A percentile compares a stretch with the other conserved stretches of the same genome.
Conservation (phyloP, 1,140 invertebrate genomes). For the Portunus trituberculatus region DNA sequence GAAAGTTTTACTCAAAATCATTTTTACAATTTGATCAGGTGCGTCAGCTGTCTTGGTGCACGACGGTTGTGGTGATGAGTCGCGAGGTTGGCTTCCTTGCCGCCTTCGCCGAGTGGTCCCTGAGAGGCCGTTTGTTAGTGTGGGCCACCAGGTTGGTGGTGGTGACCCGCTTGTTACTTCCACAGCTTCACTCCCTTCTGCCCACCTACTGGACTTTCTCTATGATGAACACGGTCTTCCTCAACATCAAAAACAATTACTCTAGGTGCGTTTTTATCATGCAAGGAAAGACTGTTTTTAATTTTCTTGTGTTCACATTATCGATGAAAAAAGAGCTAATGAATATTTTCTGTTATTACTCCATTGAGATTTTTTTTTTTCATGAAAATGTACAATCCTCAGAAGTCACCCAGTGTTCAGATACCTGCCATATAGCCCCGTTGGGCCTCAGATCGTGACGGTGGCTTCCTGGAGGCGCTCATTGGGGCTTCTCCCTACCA, state of each 20-base stretch:
- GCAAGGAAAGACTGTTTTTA: background rate
- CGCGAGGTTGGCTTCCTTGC: slow-evolving; percentile 39
- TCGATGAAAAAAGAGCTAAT: background rate
- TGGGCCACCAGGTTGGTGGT: slow-evolving; percentile 50
- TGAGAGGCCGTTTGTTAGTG: slow-evolving; percentile 42
- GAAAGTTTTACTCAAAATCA: no score
- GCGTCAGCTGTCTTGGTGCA: slow-evolving; percentile 25
- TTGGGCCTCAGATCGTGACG: background rate
- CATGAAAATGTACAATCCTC: background rate
- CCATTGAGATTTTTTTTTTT: background rate
- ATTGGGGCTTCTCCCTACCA: background rate
- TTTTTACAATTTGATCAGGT: background rate
- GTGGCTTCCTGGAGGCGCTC: background rate
- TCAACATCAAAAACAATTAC: background rate
- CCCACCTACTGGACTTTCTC: slow-evolving; percentile 49
- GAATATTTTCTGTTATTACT: background rate
- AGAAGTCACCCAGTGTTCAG: background rate
- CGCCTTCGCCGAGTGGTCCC: slow-evolving; percentile 47
- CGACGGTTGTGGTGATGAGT: slow-evolving; percentile 43
- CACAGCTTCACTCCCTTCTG: background rate
- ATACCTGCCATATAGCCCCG: slow-evolving; percentile 40
- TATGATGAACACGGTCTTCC: slow-evolving; percentile 54
- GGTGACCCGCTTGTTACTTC: slow-evolving; percentile 1
- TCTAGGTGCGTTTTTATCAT: background rate
- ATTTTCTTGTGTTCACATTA: background rate